Evolutionary conservation across 2,797 vertebrate genomes (phyloP), one percentile per base, ranked within the genome.

Genomic region (Clarias fuscus): DNA sequence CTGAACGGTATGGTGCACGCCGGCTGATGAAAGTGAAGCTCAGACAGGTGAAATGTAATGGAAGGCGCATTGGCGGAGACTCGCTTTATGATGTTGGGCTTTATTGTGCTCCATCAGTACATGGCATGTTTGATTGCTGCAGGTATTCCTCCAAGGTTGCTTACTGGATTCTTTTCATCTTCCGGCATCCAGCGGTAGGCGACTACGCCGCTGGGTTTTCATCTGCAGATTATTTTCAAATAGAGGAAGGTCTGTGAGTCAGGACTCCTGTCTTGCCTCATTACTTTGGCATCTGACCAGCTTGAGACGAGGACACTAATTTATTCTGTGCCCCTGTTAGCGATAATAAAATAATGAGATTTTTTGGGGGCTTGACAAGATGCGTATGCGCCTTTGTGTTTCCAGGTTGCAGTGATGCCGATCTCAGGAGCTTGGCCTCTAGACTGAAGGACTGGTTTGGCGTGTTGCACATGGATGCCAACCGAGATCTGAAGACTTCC

Each of bases 401-500:
- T 89, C n/a, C 86, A 98, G 97, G 93, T 83, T 99, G 95, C 92
- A 93, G 92, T 40, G 95, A 96, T 88, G 83, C 92, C 80, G 94
- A 95, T 88, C 93, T 96, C 61, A 95, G 96, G 93, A 97, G 89
- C 87, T 94, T 99, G 17, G 98, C 98, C 33, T 97, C 97, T 4
- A 95, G 97, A 88, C 95, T 99, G 86, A 99, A 99, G 89, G 97
- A 98, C 90, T 99, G 98, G 98, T 99, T 99, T 1, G 96, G 97
- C 53, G 96, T 97, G 91, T 95, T 99, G 17, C 98, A 99, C 5
- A 96, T 97, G 81, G 98, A 99, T 0, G 97, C 97, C 15, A 96
- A 95, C 92, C 93, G 95, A 93, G 95, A 96, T 90, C 93, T 95
- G 83, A 95, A 93, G 91, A 93, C 91, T 80, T 92, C 93, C 86